A percentile compares a stretch with the other conserved stretches of the same genome.
Conservation (phyloP, 2,888 invertebrate species). For the Patella ulyssiponensis region DNA sequence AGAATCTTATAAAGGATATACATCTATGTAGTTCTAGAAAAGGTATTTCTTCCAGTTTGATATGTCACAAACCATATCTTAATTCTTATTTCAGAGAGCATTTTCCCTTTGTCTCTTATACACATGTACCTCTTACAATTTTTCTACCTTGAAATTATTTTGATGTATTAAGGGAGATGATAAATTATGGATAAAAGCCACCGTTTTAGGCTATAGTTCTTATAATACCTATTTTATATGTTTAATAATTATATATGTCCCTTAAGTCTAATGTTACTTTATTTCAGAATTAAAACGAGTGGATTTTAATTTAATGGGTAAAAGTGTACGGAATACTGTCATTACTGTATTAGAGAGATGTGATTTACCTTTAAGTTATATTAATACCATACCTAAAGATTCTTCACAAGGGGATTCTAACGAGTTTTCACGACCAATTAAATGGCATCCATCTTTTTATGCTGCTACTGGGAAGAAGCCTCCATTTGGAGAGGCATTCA, state of each 20-base stretch:
- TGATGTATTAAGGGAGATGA: too few relatives aligned
- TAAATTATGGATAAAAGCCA: too few relatives aligned
- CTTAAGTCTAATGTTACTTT: neutral
- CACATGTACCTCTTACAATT: too few relatives aligned
- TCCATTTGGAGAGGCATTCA: constrained; percentile 30
- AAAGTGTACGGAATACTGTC: constrained; percentile 79
- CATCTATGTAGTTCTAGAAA: too few relatives aligned
- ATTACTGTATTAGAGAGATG: constrained; percentile 85
- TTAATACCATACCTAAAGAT: constrained; percentile 77
- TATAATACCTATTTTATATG: neutral
- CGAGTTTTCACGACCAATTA: constrained; percentile 36
- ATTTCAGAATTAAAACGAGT: constrained; percentile 73
- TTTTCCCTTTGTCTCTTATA: too few relatives aligned
- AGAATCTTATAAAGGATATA: too few relatives aligned
- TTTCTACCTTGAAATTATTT: too few relatives aligned
- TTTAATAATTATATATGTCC: neutral
- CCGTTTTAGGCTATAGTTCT: too few relatives aligned
- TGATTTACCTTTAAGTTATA: constrained; percentile 87
- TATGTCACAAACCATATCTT: too few relatives aligned
- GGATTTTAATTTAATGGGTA: constrained; percentile 80
- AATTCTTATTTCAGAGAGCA: too few relatives aligned
- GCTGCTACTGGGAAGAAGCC: constrained; percentile 43
- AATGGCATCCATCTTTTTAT: constrained; percentile 55
- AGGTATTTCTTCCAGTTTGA: too few relatives aligned
- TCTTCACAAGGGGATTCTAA: neutral